These are phyloP conservation scores for Taphrorychus bicolor DNA, from an alignment of 2,888 invertebrate species.

Conservation along the genomic window DNA sequence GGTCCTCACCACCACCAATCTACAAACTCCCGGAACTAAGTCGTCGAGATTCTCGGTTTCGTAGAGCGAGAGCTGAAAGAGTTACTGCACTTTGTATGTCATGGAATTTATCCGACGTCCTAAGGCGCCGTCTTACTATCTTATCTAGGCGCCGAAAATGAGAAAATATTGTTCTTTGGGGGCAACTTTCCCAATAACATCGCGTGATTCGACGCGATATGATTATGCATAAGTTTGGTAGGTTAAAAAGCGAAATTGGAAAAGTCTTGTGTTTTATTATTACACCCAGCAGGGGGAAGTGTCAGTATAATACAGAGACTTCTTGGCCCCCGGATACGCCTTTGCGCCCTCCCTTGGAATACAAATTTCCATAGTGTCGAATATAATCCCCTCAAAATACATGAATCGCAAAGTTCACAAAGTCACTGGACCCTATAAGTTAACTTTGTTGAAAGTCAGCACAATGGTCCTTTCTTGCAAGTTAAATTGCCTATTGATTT, in stretches of 20 bases:
- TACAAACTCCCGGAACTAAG: slow-evolving; percentile 60
- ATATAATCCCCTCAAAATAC: slow-evolving; percentile 35
- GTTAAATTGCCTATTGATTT: slow-evolving; percentile 43
- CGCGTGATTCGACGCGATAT: no score
- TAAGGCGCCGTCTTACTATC: slow-evolving; percentile 3
- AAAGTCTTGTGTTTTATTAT: no score
- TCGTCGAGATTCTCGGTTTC: slow-evolving; percentile 63
- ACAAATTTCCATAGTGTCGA: slow-evolving; percentile 35
- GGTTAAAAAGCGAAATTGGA: no score
- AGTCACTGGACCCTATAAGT: slow-evolving; percentile 41
- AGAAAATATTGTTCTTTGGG: slow-evolving; percentile 13
- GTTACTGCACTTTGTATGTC: neutral
- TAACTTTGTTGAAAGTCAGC: slow-evolving; percentile 41
- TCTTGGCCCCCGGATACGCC: no score
- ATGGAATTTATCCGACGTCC: neutral
- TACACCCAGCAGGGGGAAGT: no score
- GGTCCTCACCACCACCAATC: slow-evolving; percentile 65
- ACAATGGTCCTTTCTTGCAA: slow-evolving; percentile 41
- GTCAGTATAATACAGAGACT: no score
- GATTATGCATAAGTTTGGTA: no score
- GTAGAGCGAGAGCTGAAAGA: slow-evolving; percentile 63
- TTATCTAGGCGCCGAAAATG: slow-evolving; percentile 6
- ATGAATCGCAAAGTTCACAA: slow-evolving; percentile 35
- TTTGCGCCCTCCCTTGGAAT: neutral
- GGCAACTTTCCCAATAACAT: slow-evolving; percentile 9